phyloP scores from a whole-genome alignment of 35 echinoderm and acorn worm genomes.

The Anneissia japonica region DNA sequence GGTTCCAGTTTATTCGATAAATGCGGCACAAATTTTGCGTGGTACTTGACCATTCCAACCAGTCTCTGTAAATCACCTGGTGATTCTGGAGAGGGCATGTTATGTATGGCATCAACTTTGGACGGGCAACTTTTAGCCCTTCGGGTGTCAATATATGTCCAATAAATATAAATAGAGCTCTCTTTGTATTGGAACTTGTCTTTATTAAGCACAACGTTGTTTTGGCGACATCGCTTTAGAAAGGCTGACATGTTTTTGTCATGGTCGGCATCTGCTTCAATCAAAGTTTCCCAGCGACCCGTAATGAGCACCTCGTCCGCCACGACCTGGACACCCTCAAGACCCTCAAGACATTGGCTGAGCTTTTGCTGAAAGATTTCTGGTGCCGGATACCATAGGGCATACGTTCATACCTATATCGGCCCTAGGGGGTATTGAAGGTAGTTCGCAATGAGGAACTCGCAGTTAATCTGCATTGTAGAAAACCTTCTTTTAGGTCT shows the following conservation, averaged over 20 bases:
- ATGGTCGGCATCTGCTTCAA: conserved; percentile 57
- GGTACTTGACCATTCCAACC: conserved; percentile 56
- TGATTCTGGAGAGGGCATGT: conserved; percentile 37
- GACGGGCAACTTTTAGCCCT: conserved; percentile 3
- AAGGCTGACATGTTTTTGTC: conserved; percentile 40
- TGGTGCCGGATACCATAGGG: conserved; percentile 51
- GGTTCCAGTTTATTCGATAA: conserved; percentile 44
- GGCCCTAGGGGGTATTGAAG: conserved; percentile 57
- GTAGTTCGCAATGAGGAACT: conserved; percentile 35
- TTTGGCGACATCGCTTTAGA: conserved; percentile 34
- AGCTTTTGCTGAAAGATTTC: conserved; percentile 47
- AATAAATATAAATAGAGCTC: background rate
- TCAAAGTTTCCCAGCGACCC: conserved; percentile 29
- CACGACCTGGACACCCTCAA: conserved; percentile 40
- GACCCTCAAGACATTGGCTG: conserved; percentile 46
- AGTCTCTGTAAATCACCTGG: conserved; percentile 29
- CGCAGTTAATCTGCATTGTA: conserved; percentile 21
- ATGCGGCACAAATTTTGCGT: conserved; percentile 49
- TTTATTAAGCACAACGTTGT: conserved; percentile 47
- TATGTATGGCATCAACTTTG: conserved; percentile 44
- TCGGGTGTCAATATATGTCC: background rate
- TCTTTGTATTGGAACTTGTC: conserved; percentile 53
- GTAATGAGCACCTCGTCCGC: conserved; percentile 69
- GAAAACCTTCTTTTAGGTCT: conserved; percentile 48
- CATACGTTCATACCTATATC: conserved; percentile 39